Percentiles rank a stretch among this genome's conserved stretches.
These are phyloP conservation scores for Protomyctophum bolini DNA, from an alignment of 2,113 vertebrate genomes.

Conservation along the genomic window DNA sequence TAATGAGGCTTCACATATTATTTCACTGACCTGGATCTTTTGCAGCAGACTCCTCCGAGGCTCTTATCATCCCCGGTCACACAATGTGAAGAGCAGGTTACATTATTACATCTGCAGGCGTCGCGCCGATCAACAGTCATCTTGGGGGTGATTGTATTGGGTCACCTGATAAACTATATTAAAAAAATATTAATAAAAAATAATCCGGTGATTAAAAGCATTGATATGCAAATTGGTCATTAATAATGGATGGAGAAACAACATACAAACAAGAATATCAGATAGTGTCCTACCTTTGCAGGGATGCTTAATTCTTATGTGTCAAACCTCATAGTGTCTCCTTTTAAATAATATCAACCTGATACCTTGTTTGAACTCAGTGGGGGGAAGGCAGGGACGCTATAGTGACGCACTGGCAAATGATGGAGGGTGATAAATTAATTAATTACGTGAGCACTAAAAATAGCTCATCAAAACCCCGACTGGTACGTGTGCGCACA, in stretches of 20 bases:
- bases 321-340: conserved; percentile 43
- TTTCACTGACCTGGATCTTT: conserved; percentile 76
- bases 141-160: background rate
- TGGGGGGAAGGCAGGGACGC: conserved; percentile 29
- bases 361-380: conserved; percentile 56
- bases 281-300: conserved; percentile 37
- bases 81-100: conserved; percentile 52
- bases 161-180: conserved; percentile 1
- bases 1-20: background rate
- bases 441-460: conserved; percentile 75
- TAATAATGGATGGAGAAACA: background rate
- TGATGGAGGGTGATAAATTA: conserved; percentile 60
- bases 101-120: conserved; percentile 68
- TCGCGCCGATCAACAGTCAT: conserved; percentile 80
- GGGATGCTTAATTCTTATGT: conserved; percentile 56
- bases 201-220: background rate
- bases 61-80: conserved; percentile 27
- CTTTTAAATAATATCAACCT: conserved; percentile 78
- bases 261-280: background rate
- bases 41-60: conserved; percentile 28
- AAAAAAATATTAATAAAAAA: background rate
- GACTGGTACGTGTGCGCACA: conserved; percentile 49
- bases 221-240: background rate
- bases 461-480: conserved; percentile 69
- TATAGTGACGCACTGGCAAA: conserved; percentile 74